A percentile compares a stretch with the other conserved stretches of the same genome.
phyloP scores from a whole-genome alignment of 2,888 invertebrate genomes.

The Acrobasis consociella region DNA sequence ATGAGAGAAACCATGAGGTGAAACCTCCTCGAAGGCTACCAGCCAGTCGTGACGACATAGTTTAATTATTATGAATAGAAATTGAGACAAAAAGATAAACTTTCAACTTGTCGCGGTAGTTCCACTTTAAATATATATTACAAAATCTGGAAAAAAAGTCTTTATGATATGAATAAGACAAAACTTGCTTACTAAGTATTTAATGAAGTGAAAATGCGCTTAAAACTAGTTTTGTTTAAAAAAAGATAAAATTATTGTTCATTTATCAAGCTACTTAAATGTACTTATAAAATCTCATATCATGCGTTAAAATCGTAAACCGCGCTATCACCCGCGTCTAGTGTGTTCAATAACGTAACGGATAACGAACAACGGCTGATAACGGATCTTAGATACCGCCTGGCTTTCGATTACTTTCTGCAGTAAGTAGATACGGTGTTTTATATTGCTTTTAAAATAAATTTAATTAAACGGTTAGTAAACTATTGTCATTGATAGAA shows the following conservation, averaged over 20 bases:
- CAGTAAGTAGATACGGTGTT: too few relatives aligned
- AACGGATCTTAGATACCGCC: neutral
- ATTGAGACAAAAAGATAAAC: slow-evolving; percentile 42
- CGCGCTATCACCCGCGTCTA: neutral
- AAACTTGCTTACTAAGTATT: too few relatives aligned
- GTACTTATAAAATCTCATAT: neutral
- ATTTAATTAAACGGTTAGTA: too few relatives aligned
- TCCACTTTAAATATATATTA: neutral
- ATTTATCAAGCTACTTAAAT: too few relatives aligned
- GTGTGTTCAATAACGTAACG: neutral
- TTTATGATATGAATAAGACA: too few relatives aligned
- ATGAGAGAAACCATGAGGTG: slow-evolving; percentile 42
- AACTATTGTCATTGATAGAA: too few relatives aligned
- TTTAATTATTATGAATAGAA: slow-evolving; percentile 45
- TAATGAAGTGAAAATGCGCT: too few relatives aligned
- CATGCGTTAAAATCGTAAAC: neutral
- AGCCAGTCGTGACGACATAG: slow-evolving; percentile 44
- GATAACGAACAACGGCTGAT: slow-evolving; percentile 13
- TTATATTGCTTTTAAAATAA: too few relatives aligned
- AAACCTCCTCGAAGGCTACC: slow-evolving; percentile 49
- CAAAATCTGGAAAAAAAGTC: neutral
- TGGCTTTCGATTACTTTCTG: too few relatives aligned
- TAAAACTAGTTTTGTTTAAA: too few relatives aligned
- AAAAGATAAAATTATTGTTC: too few relatives aligned
- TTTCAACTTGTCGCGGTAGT: slow-evolving; percentile 23